Evolutionary conservation across 2,113 vertebrate genomes (phyloP).

Genomic region (Trematocara macrostoma): DNA sequence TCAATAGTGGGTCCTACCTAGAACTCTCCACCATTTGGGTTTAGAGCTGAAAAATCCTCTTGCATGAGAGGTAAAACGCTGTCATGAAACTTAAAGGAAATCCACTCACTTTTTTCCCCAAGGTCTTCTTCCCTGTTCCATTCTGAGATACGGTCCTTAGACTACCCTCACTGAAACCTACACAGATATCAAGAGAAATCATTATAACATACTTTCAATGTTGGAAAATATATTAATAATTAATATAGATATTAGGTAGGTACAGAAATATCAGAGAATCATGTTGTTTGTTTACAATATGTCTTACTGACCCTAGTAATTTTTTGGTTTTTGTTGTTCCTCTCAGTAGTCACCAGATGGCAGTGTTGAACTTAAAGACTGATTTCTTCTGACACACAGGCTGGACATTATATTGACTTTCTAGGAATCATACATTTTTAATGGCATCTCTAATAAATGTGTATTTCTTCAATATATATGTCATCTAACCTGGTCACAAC

Average conservation of each 20-base stretch:
- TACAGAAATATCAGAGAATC: neutral
- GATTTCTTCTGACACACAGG: neutral
- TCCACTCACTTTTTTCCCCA: neutral
- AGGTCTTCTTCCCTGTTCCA: neutral
- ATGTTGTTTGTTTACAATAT: neutral
- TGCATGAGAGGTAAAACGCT: neutral
- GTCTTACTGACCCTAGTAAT: neutral
- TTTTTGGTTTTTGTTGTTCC: conserved; percentile 2
- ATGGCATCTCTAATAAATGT: neutral
- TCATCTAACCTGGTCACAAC: neutral
- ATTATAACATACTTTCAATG: neutral
- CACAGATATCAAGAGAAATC: neutral
- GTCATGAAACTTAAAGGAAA: neutral
- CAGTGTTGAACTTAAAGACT: neutral
- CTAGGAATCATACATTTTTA: neutral
- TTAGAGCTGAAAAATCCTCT: neutral
- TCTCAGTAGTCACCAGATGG: neutral
- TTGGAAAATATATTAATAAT: neutral
- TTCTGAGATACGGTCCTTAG: neutral
- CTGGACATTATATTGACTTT: neutral
- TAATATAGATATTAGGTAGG: neutral
- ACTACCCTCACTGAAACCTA: neutral
- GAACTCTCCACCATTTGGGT: neutral
- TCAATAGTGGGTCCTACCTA: neutral
- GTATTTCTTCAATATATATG: neutral